A percentile compares a stretch with the other conserved stretches of the same genome.
Conservation (phyloP, 1,140 invertebrate species). For the Pseudachorutes palmiensis region DNA sequence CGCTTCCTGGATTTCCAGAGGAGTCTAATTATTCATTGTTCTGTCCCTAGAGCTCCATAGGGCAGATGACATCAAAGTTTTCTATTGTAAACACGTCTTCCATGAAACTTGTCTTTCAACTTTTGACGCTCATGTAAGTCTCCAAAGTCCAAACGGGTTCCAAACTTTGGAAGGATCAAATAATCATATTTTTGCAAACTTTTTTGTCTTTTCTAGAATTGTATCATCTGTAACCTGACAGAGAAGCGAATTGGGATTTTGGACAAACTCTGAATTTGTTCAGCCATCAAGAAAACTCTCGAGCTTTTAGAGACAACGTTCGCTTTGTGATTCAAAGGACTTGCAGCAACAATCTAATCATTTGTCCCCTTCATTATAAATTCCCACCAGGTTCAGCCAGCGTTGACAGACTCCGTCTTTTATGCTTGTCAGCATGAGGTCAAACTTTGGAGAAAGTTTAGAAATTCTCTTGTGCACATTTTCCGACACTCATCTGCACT, state of each 20-base stretch:
- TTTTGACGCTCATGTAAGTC: constrained; percentile 36
- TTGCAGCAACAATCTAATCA: too few species aligned
- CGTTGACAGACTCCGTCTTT: too few species aligned
- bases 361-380: too few species aligned
- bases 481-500: too few species aligned
- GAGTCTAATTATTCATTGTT: constrained; percentile 23
- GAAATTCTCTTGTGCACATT: too few species aligned
- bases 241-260: constrained; percentile 30
- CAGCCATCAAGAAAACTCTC: background rate
- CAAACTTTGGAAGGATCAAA: background rate
- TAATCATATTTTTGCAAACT: constrained; percentile 4
- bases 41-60: constrained; percentile 46
- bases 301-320: too few species aligned
- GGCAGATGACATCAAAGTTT: constrained; percentile 64
- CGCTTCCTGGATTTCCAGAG: constrained; percentile 12
- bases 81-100: constrained; percentile 82
- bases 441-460: too few species aligned
- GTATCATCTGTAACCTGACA: constrained; percentile 35
- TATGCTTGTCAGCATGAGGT: too few species aligned
- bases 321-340: too few species aligned
- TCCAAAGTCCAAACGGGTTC: background rate
- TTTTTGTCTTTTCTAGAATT: constrained; percentile 33
- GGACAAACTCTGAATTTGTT: constrained; percentile 32
- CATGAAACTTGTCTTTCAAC: constrained; percentile 70
- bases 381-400: too few species aligned